Evolutionary conservation across 2,797 vertebrate species (phyloP).

Genomic region (Squalus acanthias): DNA sequence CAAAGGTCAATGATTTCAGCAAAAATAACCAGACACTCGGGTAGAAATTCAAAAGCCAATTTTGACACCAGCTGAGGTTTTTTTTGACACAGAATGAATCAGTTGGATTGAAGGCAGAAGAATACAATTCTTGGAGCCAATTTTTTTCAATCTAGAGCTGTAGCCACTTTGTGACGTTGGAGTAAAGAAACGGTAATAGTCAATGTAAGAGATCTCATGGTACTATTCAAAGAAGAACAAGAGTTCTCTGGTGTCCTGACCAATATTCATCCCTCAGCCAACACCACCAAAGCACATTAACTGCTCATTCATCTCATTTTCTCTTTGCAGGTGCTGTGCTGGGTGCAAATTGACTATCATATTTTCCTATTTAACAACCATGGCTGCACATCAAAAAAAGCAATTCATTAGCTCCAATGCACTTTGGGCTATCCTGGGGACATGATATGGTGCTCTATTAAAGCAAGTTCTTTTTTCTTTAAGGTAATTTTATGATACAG

Average conservation of each 20-base stretch:
- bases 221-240: background rate
- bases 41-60: background rate
- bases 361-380: background rate
- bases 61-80: background rate
- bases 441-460: background rate
- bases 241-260: background rate
- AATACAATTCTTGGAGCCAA: background rate
- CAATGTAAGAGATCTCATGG: background rate
- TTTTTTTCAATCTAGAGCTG: background rate
- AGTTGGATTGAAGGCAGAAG: background rate
- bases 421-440: background rate
- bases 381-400: background rate
- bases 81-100: background rate
- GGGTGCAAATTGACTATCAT: background rate
- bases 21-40: background rate
- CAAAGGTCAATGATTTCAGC: background rate
- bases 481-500: background rate
- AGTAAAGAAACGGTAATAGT: background rate
- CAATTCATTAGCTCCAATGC: background rate
- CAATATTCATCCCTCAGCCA: background rate
- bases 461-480: background rate
- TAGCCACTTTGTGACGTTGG: background rate
- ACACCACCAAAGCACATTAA: background rate
- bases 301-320: background rate
- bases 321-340: background rate